Base-by-base conservation (phyloP, 2,113 vertebrate species). In the Lamprotornis superbus region DNA sequence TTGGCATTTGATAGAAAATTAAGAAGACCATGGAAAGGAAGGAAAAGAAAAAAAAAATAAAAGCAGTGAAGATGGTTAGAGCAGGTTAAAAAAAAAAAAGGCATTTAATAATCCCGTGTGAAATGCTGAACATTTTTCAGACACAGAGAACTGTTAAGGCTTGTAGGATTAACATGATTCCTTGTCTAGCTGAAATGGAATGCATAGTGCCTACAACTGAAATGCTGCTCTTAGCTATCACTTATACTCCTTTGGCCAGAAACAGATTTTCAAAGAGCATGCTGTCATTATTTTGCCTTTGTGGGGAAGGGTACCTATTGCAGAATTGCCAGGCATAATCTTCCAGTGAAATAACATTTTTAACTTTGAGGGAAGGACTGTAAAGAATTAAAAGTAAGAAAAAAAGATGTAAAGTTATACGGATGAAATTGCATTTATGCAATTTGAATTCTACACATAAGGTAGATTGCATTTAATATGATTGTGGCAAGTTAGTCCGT, bases 121-220 rank as follows among this genome's bases (percentile, higher is more conserved):
- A 89, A 69, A 79, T 46, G 27, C 33, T 77, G 67, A 88, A 90
- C 59, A 74, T 93, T 94, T 94, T 90, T 88, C 68, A 95, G 30
- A 65, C 69, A 27, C 55, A 44, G 90, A 93, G 79, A 60, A 70
- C 39, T 90, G 59, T 85, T 84, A 59, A 84, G 76, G 47, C 78
- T 75, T 92, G 76, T 30, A 81, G 79, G 57, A 94, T 95, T 86
- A 95, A 73, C 56, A 78, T 3, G 3, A 74, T 67, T 81, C 46
- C 90, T 71, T 82, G 71, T 57, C 82, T 74, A 79, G 77, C 61
- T 88, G 80, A 83, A 89, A 69, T 78, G 50, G 89, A 94, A 93
- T 74, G 76, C 27, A 25, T 17, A 67, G n/a, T 17, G 11, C 39
- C 81, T 82, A 12, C 33, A 92, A 81, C 23, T 46, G 40, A 93